Evolutionary conservation across 2,797 vertebrate species (phyloP), one percentile per base, ranked within the genome.

Genomic region (Bradypodion pumilum): DNA sequence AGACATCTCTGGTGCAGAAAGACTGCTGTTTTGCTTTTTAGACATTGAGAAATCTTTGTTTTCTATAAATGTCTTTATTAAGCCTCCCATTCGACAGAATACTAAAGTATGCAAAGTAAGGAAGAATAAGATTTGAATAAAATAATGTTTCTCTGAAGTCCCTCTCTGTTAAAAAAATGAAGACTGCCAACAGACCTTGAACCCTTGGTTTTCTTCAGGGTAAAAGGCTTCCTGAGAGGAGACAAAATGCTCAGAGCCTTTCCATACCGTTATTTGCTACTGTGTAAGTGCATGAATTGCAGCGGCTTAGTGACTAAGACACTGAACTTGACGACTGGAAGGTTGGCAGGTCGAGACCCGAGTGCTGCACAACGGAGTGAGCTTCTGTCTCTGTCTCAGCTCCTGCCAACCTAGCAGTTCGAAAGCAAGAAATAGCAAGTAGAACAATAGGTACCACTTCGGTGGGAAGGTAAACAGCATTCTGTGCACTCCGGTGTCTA

Each of bases 181-280:
- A 42, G 21, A 25, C 76, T 84, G 37, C 79, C 70, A 62, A 68
- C 83, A 60, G 65, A 84, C 69, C 0, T 85, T 69, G 10, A 78
- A 46, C 56, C 89, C 62, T 65, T 83, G 87, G 88, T 81, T 75
- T 70, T 86, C 69, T 83, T 29, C 35, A 84, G 73, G 49, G 35
- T 91, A 78, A 79, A 49, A 78, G 68, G 87, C 78, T 85, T 62
- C 70, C 63, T 59, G 83, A 85, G 86, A 73, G 27, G 77, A 88
- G 68, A n/a, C 16, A 40, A 27, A 52, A 32, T 69, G n/a, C 12
- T 37, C 25, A 74, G 2, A 40, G 25, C 29, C 29, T n/a, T 44
- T 32, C 69, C 46, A 15, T 19, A 46, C 2, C 12, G 27, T 27
- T 74, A 12, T 35, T 74, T 37, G 25, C 29, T 32, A 9, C 32